Conservation (phyloP, 2,113 vertebrate species). For the Misgurnus anguillicaudatus region DNA sequence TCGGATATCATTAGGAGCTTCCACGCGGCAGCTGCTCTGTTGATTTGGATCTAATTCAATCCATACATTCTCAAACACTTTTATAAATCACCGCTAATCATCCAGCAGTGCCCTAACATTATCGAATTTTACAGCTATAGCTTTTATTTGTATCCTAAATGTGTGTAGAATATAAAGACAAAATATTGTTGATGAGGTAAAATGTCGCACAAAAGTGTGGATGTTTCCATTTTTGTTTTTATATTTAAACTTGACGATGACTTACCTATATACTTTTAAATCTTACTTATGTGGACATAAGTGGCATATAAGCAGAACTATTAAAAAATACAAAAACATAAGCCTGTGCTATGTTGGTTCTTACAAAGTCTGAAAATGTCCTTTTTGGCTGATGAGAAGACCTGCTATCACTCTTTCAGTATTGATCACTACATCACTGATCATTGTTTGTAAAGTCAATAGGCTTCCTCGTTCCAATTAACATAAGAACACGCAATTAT, state of each 20-base stretch:
- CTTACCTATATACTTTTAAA: too few relatives aligned
- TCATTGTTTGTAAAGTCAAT: neutral
- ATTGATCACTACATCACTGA: neutral
- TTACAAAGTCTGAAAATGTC: neutral
- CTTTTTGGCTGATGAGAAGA: neutral
- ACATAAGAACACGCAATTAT: neutral
- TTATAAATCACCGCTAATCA: constrained; percentile 31
- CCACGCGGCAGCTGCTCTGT: constrained; percentile 18
- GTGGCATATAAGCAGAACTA: too few relatives aligned
- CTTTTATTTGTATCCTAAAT: too few relatives aligned
- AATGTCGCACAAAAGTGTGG: too few relatives aligned
- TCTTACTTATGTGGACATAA: too few relatives aligned
- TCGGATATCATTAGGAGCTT: constrained; percentile 28
- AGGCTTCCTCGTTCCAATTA: neutral
- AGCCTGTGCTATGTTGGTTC: neutral
- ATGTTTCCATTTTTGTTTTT: too few relatives aligned
- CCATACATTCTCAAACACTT: constrained; percentile 11
- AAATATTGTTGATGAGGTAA: too few relatives aligned
- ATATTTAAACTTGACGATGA: too few relatives aligned
- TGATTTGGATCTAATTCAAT: constrained; percentile 19
- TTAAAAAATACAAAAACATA: too few relatives aligned
- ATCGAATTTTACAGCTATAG: neutral
- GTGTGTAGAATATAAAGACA: too few relatives aligned
- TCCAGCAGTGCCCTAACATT: neutral
- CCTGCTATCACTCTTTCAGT: neutral